These are phyloP conservation scores for Irena cyanogastra DNA, from an alignment of 2,113 vertebrate genomes.

Conservation along the genomic window DNA sequence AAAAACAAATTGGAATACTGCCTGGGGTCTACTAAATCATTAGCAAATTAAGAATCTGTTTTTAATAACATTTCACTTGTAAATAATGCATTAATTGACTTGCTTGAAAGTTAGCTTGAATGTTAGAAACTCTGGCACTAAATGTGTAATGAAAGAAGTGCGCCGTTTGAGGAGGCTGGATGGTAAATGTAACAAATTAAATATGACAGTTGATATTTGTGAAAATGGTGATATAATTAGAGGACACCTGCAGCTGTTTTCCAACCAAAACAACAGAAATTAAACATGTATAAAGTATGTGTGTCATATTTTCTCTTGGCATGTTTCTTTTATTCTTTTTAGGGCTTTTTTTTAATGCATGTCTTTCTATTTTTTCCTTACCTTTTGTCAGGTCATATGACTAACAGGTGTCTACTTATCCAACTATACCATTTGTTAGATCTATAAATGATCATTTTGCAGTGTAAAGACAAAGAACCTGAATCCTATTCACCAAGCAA, in stretches of 20 bases:
- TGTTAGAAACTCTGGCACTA: constrained; percentile 78
- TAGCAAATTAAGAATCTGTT: constrained; percentile 97
- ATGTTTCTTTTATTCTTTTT: constrained; percentile 67
- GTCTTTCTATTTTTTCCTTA: neutral
- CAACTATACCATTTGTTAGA: neutral
- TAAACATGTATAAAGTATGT: constrained; percentile 77
- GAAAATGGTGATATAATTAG: constrained; percentile 83
- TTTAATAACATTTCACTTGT: constrained; percentile 97
- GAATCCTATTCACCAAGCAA: neutral
- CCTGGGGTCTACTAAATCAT: constrained; percentile 92
- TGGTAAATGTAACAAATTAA: constrained; percentile 79
- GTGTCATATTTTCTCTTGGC: constrained; percentile 65
- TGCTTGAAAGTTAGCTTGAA: constrained; percentile 87
- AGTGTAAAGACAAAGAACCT: neutral
- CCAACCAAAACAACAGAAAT: constrained; percentile 82
- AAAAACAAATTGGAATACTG: constrained; percentile 88
- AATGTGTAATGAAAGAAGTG: constrained; percentile 80
- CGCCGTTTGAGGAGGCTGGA: constrained; percentile 71
- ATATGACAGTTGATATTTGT: constrained; percentile 85
- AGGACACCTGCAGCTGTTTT: constrained; percentile 84
- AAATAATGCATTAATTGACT: constrained; percentile 97
- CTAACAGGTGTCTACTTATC: constrained; percentile 46
- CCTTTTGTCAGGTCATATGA: constrained; percentile 35
- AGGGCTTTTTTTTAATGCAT: neutral
- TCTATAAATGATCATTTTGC: constrained; percentile 3